Percentiles rank a stretch among this genome's conserved stretches.
Conservation (phyloP, 1,140 invertebrate genomes). For the Drosophila rufa region DNA sequence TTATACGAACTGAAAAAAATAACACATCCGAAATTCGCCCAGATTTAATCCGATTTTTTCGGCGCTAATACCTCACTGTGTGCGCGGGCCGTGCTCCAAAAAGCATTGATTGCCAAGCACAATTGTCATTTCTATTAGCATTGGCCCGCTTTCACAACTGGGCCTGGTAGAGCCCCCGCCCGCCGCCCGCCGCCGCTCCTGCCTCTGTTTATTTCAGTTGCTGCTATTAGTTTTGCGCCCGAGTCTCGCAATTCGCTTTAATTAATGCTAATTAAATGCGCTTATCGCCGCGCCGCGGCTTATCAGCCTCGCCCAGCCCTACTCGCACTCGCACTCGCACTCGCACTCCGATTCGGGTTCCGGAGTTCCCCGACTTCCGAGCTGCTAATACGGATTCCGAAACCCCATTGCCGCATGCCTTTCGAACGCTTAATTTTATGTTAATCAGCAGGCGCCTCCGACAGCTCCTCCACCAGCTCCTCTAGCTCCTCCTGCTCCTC, state of each 20-base stretch:
- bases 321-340: background rate
- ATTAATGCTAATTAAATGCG: conserved; percentile 78
- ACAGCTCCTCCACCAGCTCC: background rate
- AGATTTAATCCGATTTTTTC: background rate
- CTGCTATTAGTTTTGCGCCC: conserved; percentile 41
- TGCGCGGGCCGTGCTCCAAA: conserved; percentile 59
- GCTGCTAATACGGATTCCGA: conserved; percentile 23
- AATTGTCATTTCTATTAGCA: conserved; percentile 56
- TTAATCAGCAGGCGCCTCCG: conserved; percentile 48
- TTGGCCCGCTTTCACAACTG: conserved; percentile 59
- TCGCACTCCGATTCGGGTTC: background rate
- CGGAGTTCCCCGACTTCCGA: conserved; percentile 2
- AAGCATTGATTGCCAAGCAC: conserved; percentile 58
- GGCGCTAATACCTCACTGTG: background rate
- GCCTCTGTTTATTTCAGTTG: conserved; percentile 29
- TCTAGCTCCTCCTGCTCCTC: no score
- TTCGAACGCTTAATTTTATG: conserved; percentile 67
- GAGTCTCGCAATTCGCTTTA: conserved; percentile 60
- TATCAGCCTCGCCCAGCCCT: conserved; percentile 54
- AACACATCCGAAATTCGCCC: no score
- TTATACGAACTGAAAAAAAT: no score
- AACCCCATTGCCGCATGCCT: conserved; percentile 51
- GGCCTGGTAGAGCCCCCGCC: background rate
- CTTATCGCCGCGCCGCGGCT: conserved; percentile 55
- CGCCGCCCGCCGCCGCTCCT: background rate